Base-by-base conservation (phyloP, 2,888 invertebrate genomes). In the Erannis defoliaria region DNA sequence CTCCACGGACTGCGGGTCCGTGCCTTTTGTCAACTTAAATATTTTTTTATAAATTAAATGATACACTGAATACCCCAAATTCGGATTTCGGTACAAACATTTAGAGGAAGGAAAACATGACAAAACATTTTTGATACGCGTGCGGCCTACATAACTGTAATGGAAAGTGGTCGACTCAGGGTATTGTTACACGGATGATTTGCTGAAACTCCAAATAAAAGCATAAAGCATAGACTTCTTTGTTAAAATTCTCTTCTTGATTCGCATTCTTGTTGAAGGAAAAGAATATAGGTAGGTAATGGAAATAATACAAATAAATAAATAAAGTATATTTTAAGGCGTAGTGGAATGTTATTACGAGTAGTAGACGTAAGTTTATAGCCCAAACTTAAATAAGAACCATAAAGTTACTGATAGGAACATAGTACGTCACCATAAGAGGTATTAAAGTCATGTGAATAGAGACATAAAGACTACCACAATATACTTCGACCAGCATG, bases 401-500 rank as follows among this genome's bases (percentile, higher is more conserved):
- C 21, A 42, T 37, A 18, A 37, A 6, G 16, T 21, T 40, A 8
- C 12, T 19, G 0, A 21, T 21, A 43, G 43, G 14, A 43, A 26
- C 26, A 9, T 12, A 29, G 6, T 19, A 53, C n/a, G 10, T 10
- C 10, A 12, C 55, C 55, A 48, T 48, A 46, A 50, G 26, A 37
- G 18, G 43, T 19, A 5, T 35, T 5, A 2, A 40, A 49, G 33
- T 42, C 18, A n/a, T 29, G 19, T 38, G 8, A 48, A 59, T 48
- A 54, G 19, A 48, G 60, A 40, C 35, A 54, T 55, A 21, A 43
- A 59, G 48, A 38, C 16, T 26, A 19, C 43, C 42, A 49, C 18
- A 16, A 38, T 14, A 14, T 33, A 29, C n/a, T 53, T 53, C 45
- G 53, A 40, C 40, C 53, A 46, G 16, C 10, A 16, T 5, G 12